Conservation (phyloP, 1,140 invertebrate species). For the Pemphigus obesinymphae region DNA sequence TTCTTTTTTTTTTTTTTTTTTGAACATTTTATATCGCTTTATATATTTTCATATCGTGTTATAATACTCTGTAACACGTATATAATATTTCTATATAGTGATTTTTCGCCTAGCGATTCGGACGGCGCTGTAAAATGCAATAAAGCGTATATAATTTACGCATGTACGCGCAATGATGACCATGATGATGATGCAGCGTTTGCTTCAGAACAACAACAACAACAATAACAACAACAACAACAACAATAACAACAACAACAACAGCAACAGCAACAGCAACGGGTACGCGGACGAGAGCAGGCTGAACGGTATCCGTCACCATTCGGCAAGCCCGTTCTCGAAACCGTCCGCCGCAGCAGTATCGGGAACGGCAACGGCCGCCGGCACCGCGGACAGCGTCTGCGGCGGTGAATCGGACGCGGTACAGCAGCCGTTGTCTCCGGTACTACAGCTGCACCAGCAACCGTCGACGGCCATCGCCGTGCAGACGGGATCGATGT, state of each 20-base stretch:
- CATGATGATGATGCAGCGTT: slow-evolving; percentile 47
- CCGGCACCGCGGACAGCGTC: not conserved
- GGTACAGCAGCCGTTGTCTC: not conserved
- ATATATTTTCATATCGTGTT: no score
- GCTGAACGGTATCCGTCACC: slow-evolving; percentile 31
- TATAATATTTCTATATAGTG: no score
- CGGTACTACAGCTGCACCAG: not conserved
- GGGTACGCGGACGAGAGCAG: slow-evolving; percentile 13
- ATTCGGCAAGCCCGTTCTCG: slow-evolving; percentile 21
- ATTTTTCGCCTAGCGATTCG: no score
- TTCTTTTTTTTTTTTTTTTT: not conserved
- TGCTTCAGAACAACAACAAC: slow-evolving; percentile 43
- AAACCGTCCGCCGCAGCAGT: not conserved
- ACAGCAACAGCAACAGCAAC: slow-evolving; percentile 28
- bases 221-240: slow-evolving; percentile 35
- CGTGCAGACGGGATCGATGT: not conserved
- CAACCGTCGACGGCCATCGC: not conserved
- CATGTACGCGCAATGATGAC: slow-evolving; percentile 44
- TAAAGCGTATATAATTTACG: not conserved
- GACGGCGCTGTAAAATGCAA: not conserved
- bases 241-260: slow-evolving; percentile 9
- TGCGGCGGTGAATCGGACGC: not conserved
- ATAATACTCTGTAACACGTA: no score
- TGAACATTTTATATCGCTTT: not conserved
- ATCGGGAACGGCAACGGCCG: no score